These are phyloP conservation scores for Hyaena hyaena DNA, from an alignment of 2,113 vertebrate genomes.

Conservation along the genomic window DNA sequence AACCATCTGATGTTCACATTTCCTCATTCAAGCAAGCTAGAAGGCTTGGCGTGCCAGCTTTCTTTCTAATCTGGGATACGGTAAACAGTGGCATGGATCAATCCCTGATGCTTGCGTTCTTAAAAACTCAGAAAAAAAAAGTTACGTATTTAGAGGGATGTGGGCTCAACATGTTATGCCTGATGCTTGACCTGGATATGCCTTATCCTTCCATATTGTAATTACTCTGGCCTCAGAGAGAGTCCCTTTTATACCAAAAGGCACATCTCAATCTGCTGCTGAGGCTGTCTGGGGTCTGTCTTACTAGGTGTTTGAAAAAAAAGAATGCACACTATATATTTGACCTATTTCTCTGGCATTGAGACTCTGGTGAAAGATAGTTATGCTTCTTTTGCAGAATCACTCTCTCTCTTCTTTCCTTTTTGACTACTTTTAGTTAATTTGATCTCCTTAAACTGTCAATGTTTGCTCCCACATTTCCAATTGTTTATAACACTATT, in stretches of 20 bases:
- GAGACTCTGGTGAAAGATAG: neutral
- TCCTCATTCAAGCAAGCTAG: slow-evolving; percentile 66
- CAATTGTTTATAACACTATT: neutral
- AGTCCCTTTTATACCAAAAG: neutral
- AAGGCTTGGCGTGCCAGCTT: slow-evolving; percentile 33
- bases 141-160: neutral
- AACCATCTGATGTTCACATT: slow-evolving; percentile 62
- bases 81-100: neutral
- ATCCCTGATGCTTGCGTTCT: neutral
- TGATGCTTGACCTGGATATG: neutral
- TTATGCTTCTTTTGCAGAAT: neutral
- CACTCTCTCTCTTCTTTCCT: neutral
- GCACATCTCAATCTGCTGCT: neutral
- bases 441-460: neutral
- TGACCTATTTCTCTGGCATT: slow-evolving; percentile 50
- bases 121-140: neutral
- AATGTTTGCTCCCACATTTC: neutral
- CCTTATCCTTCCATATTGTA: neutral
- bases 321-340: neutral
- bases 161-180: neutral
- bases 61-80: slow-evolving; percentile 23
- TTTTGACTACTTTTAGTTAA: slow-evolving; percentile 1
- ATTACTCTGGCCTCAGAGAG: neutral
- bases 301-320: neutral
- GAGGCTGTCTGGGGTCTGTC: neutral